Evolutionary conservation across 2,113 vertebrate species (phyloP).

Genomic region (Calypte anna): DNA sequence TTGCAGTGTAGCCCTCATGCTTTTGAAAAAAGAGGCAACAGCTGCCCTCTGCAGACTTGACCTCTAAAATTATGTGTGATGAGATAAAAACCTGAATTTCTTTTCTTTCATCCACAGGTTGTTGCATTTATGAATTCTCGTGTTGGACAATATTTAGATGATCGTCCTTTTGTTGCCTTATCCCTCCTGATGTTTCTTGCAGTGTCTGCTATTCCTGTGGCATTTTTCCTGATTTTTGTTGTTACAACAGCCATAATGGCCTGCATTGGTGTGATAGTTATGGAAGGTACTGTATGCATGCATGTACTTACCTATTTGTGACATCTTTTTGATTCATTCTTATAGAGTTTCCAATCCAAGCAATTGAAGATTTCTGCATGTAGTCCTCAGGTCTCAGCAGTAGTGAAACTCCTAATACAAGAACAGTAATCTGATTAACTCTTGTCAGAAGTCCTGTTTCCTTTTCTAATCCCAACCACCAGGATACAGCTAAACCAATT

Average conservation of each 20-base stretch:
- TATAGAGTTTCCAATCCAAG: neutral
- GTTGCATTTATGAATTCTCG: conserved; percentile 81
- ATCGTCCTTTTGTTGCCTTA: conserved; percentile 83
- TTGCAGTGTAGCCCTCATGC: neutral
- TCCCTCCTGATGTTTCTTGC: conserved; percentile 80
- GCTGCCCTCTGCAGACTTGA: neutral
- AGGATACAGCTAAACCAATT: neutral
- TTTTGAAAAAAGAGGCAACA: neutral
- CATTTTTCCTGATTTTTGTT: conserved; percentile 84
- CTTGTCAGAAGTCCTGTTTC: neutral
- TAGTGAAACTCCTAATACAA: neutral
- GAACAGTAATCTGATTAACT: conserved; percentile 20
- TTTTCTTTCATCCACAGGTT: conserved; percentile 75
- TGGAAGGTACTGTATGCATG: conserved; percentile 81
- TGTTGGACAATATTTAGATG: conserved; percentile 81
- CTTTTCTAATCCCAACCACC: neutral
- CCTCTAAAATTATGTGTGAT: neutral
- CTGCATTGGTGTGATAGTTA: conserved; percentile 80
- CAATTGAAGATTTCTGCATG: neutral
- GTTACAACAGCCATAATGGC: conserved; percentile 78
- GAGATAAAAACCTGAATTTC: neutral
- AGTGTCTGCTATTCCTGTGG: conserved; percentile 81
- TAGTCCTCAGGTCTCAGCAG: neutral
- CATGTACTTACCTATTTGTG: neutral
- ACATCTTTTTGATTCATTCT: neutral